Percentiles rank a stretch among this genome's conserved stretches.
These are phyloP conservation scores for Watsonalla cultraria DNA, from an alignment of 2,888 invertebrate species.

Conservation along the genomic window DNA sequence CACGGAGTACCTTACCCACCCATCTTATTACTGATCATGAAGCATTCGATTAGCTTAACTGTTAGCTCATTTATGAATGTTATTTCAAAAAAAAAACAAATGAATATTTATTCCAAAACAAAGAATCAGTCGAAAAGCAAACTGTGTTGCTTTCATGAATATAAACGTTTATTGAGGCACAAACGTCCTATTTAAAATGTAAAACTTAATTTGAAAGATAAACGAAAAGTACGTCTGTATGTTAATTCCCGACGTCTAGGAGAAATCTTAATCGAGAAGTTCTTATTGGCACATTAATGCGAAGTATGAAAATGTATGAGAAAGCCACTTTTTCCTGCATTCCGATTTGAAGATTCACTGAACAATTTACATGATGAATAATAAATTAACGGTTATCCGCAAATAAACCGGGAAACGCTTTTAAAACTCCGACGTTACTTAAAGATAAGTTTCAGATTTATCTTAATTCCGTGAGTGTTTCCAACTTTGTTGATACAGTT, in stretches of 20 bases:
- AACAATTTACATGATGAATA: constrained; percentile 73
- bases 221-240: constrained; percentile 47
- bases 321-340: constrained; percentile 35
- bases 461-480: constrained; percentile 31
- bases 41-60: too few species aligned
- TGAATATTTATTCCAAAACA: too few species aligned
- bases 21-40: too few species aligned
- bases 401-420: constrained; percentile 56
- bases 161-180: constrained; percentile 29
- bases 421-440: constrained; percentile 38
- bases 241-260: constrained; percentile 37
- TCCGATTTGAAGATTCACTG: constrained; percentile 56
- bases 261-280: constrained; percentile 44
- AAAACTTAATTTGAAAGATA: constrained; percentile 38
- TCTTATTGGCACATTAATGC: constrained; percentile 33
- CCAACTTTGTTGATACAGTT: constrained; percentile 11
- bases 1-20: too few species aligned
- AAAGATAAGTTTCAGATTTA: constrained; percentile 20
- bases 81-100: too few species aligned
- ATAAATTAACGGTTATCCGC: constrained; percentile 48
- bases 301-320: constrained; percentile 21
- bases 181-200: constrained; percentile 34
- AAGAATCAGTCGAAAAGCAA: background rate
- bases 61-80: too few species aligned
- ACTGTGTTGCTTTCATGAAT: constrained; percentile 20